Evolutionary conservation across 53 echinoderm and acorn worm species (phyloP).

Genomic region (Temnopleurus reevesii): DNA sequence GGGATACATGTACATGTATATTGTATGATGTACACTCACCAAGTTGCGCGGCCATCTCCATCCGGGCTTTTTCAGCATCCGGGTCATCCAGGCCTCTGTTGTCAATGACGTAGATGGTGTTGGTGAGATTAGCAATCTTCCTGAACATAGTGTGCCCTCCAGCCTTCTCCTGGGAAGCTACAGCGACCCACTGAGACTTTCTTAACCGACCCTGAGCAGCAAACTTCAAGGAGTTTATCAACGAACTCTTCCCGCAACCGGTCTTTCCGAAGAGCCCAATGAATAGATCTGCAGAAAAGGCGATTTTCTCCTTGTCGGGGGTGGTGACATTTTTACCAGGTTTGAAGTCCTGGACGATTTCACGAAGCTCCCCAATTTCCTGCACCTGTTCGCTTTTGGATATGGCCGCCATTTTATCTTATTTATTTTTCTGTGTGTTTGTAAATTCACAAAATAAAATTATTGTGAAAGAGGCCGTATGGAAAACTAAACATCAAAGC

Average conservation of each 20-base stretch:
- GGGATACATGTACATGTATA: too few relatives aligned
- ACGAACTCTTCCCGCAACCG: constrained; percentile 40
- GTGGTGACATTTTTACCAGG: background rate
- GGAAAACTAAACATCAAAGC: too few relatives aligned
- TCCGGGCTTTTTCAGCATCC: background rate
- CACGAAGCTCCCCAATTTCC: background rate
- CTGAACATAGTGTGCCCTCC: constrained; percentile 52
- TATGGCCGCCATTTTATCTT: background rate
- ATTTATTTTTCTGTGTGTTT: too few relatives aligned
- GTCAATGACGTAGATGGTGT: constrained; percentile 16
- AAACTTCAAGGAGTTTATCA: constrained; percentile 52
- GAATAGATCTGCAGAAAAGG: constrained; percentile 12
- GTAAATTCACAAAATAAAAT: too few relatives aligned
- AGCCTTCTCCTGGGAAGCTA: constrained; percentile 26
- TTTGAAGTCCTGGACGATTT: background rate
- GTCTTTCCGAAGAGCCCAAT: constrained; percentile 38
- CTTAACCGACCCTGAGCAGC: background rate
- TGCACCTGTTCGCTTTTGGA: background rate
- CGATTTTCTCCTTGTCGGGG: background rate
- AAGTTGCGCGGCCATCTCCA: background rate
- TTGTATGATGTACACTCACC: too few relatives aligned
- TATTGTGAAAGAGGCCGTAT: too few relatives aligned
- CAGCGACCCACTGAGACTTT: background rate
- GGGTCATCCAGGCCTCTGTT: constrained; percentile 44
- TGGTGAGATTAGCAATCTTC: constrained; percentile 10